Evolutionary conservation across 2,888 invertebrate genomes (phyloP), one percentile per base, ranked within the genome.

Genomic region (Cryptocephalus moraei): DNA sequence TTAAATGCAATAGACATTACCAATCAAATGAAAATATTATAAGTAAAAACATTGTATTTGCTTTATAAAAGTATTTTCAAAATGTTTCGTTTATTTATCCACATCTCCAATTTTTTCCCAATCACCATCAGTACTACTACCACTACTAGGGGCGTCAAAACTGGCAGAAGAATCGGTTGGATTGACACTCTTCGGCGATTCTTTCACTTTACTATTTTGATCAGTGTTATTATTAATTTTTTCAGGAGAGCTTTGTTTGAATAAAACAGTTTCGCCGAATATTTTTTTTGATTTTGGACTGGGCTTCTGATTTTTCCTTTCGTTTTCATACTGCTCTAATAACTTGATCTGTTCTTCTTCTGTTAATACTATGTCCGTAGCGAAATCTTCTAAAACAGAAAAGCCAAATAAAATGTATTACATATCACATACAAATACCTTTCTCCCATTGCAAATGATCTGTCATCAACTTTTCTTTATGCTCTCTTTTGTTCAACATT

Each of bases 301-400:
- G 43, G 49, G 52, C 49, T 55, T 62, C 48, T 50, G 53, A 48
- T 56, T 59, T 49, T 58, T 60, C 45, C 50, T 79, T 66, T 84
- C 84, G 49, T 73, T 76, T 64, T 84, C 83, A 64, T 84, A 84
- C 61, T 82, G 79, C 61, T 81, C 78, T 59, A 84, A 68, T 45
- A 84, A 72, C 58, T 81, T 69, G 4, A 73, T 82, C 64, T 84
- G 83, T 60, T 84, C 80, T 68, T 83, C 84, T 67, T 84, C 84
- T 4, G 83, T 78, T 46, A 84, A 68, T 67, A 83, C 82, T 48
- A 82, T 74, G 65, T 80, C 77, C 56, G 74, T 70, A 38, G 78
- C 75, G 69, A 82, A 81, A 65, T 81, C 81, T 71, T 80, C 81
- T 77, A 72, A 55, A 73, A 69, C 10, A 34, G 33, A 33, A 40